Percentiles rank a stretch among this genome's conserved stretches.
phyloP scores from a whole-genome alignment of 1,140 invertebrate species.

The Reticulitermes speratus region DNA sequence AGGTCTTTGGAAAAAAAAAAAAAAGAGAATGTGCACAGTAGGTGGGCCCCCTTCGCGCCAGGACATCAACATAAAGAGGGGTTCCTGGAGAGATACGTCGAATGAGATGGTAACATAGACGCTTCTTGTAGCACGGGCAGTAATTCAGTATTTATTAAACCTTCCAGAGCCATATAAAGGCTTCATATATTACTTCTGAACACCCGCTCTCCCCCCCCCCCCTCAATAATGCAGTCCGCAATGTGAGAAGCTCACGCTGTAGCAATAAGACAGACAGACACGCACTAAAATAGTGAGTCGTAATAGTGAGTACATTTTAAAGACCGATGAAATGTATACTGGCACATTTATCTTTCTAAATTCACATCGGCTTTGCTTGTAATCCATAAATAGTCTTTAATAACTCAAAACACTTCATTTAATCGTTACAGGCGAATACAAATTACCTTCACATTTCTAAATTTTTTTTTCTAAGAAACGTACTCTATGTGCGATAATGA shows the following conservation, averaged over 20 bases:
- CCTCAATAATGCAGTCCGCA: neutral
- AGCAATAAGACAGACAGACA: neutral
- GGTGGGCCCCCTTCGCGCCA: neutral
- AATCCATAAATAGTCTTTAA: no score
- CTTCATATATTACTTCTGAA: neutral
- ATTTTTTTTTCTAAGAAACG: no score
- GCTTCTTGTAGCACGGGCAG: neutral
- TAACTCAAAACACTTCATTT: no score
- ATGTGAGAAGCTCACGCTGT: no score
- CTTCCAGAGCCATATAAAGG: constrained; percentile 1
- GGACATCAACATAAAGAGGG: neutral
- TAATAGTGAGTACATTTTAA: neutral
- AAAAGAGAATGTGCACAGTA: neutral
- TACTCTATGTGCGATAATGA: no score
- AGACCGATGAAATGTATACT: neutral
- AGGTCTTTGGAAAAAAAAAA: neutral
- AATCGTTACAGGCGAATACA: no score
- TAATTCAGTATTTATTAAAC: neutral
- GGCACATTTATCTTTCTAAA: no score
- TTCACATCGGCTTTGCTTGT: no score
- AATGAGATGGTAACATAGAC: neutral
- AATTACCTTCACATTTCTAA: no score
- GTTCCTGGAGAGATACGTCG: neutral
- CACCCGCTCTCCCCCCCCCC: neutral
- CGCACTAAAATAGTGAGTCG: neutral